Evolutionary conservation across 2,113 vertebrate species (phyloP).

Genomic region (Silurus glanis): DNA sequence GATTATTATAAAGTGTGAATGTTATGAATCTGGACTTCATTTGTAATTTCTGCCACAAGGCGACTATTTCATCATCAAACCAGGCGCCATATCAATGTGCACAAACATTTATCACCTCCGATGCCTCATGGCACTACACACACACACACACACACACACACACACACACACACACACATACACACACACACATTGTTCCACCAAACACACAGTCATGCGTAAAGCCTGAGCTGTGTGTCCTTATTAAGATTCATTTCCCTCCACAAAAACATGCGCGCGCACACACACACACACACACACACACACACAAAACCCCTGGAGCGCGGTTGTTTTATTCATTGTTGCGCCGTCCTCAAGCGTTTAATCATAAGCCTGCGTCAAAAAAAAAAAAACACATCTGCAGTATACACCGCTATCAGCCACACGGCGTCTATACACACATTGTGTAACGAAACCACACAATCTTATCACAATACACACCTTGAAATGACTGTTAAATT

Average conservation of each 20-base stretch:
- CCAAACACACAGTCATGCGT: neutral
- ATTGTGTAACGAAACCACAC: neutral
- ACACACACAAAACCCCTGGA: neutral
- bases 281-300: too few species aligned
- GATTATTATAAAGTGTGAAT: constrained; percentile 24
- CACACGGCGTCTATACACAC: neutral
- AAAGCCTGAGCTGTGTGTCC: constrained; percentile 2
- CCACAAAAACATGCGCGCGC: too few species aligned
- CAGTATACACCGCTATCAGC: neutral
- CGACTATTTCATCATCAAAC: constrained; percentile 27
- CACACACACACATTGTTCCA: neutral
- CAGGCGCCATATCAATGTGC: constrained; percentile 13
- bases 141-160: constrained; percentile 5
- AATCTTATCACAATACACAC: constrained; percentile 1
- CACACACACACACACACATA: neutral
- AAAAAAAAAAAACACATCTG: neutral
- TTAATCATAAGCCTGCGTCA: constrained; percentile 14
- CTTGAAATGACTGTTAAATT: neutral
- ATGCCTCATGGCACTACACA: constrained; percentile 4
- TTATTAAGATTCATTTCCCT: constrained; percentile 20
- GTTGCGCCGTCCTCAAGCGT: neutral
- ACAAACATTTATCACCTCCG: constrained; percentile 1
- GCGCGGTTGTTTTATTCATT: constrained; percentile 18
- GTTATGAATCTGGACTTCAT: constrained; percentile 29
- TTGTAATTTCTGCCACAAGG: constrained; percentile 27